These are phyloP conservation scores for Cetonia aurata DNA, from an alignment of 2,888 invertebrate species.

Conservation along the genomic window DNA sequence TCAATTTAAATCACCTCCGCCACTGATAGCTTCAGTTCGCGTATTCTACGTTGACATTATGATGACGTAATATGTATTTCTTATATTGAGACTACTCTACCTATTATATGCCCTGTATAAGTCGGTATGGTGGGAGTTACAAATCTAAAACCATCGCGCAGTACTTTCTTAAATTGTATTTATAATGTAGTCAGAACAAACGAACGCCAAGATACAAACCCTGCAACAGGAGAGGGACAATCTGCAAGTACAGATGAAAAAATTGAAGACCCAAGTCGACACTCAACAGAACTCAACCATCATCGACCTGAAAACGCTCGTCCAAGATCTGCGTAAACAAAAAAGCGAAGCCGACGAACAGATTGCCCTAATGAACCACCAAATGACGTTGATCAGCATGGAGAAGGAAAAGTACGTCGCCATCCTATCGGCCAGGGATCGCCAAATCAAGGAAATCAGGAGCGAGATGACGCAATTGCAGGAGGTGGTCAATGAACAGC, in stretches of 20 bases:
- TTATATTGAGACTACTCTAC: no score
- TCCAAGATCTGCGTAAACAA: slow-evolving; percentile 59
- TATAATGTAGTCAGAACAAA: slow-evolving; percentile 50
- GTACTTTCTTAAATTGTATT: neutral
- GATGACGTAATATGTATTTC: no score
- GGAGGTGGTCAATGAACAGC: slow-evolving; percentile 63
- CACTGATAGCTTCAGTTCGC: no score
- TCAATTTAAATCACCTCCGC: no score
- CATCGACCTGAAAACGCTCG: slow-evolving; percentile 56
- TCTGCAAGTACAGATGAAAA: slow-evolving; percentile 52
- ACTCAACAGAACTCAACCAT: slow-evolving; percentile 50
- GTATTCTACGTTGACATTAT: no score
- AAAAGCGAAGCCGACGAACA: slow-evolving; percentile 59
- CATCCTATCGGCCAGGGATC: slow-evolving; percentile 61
- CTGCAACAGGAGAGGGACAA: slow-evolving; percentile 50
- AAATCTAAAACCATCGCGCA: no score
- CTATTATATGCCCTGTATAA: no score
- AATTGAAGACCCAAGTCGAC: slow-evolving; percentile 54
- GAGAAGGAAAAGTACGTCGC: slow-evolving; percentile 65
- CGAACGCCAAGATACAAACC: slow-evolving; percentile 50
- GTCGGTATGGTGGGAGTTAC: neutral
- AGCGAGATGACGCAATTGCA: slow-evolving; percentile 64
- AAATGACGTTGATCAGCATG: slow-evolving; percentile 60
- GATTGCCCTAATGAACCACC: slow-evolving; percentile 57
- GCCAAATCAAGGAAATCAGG: slow-evolving; percentile 64